Evolutionary conservation across 2,797 vertebrate species (phyloP).

Genomic region (Sebastes taczanowskii): DNA sequence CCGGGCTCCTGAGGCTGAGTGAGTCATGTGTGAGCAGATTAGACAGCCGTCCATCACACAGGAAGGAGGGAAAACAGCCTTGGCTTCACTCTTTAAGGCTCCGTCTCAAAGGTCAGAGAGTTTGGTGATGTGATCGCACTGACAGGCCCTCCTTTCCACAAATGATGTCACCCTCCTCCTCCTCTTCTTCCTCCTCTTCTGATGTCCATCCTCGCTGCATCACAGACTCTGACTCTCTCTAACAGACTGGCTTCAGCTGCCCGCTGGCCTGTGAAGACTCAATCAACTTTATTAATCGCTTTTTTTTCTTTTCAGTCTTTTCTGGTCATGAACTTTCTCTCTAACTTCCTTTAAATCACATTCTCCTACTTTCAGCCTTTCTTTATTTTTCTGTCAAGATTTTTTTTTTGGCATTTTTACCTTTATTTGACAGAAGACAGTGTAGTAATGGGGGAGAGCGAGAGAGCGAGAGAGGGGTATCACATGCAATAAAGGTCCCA

Average conservation of each 20-base stretch:
- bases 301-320: background rate
- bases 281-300: constrained; percentile 30
- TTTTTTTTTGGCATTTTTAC: background rate
- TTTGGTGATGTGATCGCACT: constrained; percentile 62
- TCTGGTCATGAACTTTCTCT: background rate
- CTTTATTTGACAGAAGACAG: background rate
- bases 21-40: constrained; percentile 47
- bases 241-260: constrained; percentile 7
- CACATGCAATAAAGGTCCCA: too few relatives aligned
- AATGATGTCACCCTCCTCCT: constrained; percentile 42
- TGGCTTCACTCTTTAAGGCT: constrained; percentile 41
- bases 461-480: background rate
- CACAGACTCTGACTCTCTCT: background rate
- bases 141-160: constrained; percentile 41
- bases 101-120: constrained; percentile 62
- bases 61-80: constrained; percentile 18
- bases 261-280: constrained; percentile 26
- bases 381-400: background rate
- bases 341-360: background rate
- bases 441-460: background rate
- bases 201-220: constrained; percentile 2
- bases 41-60: constrained; percentile 45
- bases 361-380: background rate
- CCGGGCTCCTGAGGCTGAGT: constrained; percentile 25
- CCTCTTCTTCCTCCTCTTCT: background rate